These are phyloP conservation scores for Euplagia quadripunctaria DNA, from an alignment of 2,888 invertebrate genomes.

Conservation along the genomic window DNA sequence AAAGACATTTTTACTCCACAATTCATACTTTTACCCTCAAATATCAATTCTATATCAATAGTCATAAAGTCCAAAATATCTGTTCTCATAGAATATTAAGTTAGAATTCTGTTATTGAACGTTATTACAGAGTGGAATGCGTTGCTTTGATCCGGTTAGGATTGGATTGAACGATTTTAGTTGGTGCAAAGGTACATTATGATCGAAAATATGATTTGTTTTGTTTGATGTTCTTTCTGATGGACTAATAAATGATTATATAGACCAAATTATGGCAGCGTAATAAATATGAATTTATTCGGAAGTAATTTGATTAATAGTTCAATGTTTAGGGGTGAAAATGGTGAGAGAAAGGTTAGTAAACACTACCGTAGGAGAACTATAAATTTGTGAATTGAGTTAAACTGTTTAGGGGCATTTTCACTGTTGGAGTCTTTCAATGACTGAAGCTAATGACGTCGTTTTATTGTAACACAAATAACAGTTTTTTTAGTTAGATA, in stretches of 20 bases:
- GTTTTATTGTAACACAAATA: too few species aligned
- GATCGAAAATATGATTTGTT: constrained; percentile 33
- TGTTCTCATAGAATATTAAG: constrained; percentile 22
- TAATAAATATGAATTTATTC: neutral
- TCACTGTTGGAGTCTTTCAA: too few species aligned
- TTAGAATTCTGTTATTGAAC: constrained; percentile 61
- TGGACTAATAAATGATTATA: constrained; percentile 33
- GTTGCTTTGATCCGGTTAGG: constrained; percentile 69
- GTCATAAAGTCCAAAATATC: constrained; percentile 6
- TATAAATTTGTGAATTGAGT: neutral
- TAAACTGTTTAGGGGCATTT: too few species aligned
- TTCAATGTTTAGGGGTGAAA: neutral
- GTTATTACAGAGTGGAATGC: constrained; percentile 71
- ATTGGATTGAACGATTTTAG: constrained; percentile 57
- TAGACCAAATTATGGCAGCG: constrained; percentile 15
- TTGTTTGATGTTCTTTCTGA: constrained; percentile 38
- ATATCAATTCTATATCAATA: neutral
- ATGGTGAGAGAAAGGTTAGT: neutral
- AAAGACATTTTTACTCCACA: constrained; percentile 33
- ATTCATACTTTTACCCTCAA: neutral
- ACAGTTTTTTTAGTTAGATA: too few species aligned
- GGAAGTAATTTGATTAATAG: constrained; percentile 4
- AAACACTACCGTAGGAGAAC: neutral
- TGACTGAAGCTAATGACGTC: too few species aligned
- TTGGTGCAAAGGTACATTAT: constrained; percentile 35